Conservation (phyloP, 2,113 vertebrate genomes). For the Nycticebus coucang region DNA sequence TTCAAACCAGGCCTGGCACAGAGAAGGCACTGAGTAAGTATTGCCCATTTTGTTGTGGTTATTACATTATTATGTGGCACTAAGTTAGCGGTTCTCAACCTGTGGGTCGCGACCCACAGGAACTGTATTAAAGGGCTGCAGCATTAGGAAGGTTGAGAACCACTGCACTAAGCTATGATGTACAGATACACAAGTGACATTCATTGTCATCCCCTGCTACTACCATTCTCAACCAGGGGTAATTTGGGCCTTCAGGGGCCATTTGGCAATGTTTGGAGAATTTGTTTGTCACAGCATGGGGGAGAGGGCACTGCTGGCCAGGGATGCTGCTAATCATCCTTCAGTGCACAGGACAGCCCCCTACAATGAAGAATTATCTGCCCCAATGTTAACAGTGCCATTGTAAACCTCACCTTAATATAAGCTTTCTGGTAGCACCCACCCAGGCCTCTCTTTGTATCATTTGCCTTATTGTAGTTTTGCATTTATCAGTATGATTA, state of each 20-base stretch:
- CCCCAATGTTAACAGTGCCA: neutral
- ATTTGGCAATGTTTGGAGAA: neutral
- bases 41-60: too few relatives aligned
- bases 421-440: neutral
- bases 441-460: neutral
- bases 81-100: too few relatives aligned
- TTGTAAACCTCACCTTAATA: rapidly evolving
- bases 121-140: too few relatives aligned
- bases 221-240: neutral
- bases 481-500: neutral
- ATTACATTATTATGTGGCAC: neutral
- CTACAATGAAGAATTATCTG: too few relatives aligned
- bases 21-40: rapidly evolving
- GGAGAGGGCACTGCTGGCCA: neutral
- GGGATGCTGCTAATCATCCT: neutral
- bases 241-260: neutral
- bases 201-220: too few relatives aligned
- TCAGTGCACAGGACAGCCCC: neutral
- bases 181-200: neutral
- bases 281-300: neutral
- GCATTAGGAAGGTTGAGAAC: too few relatives aligned
- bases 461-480: neutral
- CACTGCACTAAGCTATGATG: neutral
- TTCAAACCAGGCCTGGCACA: neutral
- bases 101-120: too few relatives aligned